Percentiles rank a stretch among this genome's conserved stretches.
These are phyloP conservation scores for Heliocidaris erythrogramma DNA, from an alignment of 35 echinoderm and acorn worm species.

Conservation along the genomic window DNA sequence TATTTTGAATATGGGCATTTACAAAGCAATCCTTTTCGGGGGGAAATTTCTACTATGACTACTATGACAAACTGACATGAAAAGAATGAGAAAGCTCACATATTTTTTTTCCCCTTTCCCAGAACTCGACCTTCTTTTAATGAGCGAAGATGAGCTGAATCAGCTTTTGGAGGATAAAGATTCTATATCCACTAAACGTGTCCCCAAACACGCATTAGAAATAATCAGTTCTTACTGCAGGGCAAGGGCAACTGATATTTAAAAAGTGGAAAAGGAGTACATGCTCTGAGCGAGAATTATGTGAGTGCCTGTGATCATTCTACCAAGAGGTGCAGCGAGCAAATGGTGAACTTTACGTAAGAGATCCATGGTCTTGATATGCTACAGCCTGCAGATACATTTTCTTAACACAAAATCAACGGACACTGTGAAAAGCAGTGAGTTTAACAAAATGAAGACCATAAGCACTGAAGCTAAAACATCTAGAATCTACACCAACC, in stretches of 20 bases:
- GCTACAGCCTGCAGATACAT: slow-evolving; percentile 44
- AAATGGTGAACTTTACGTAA: slow-evolving; percentile 38
- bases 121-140: neutral
- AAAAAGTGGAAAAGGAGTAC: neutral
- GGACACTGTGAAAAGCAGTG: neutral
- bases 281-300: neutral
- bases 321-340: slow-evolving; percentile 13
- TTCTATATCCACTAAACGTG: slow-evolving; percentile 13
- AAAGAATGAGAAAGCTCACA: too few species aligned
- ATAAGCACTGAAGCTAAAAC: slow-evolving; percentile 49
- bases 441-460: slow-evolving; percentile 60
- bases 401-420: neutral
- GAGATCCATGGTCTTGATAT: slow-evolving; percentile 22
- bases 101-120: too few species aligned
- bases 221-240: slow-evolving; percentile 4
- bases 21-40: too few species aligned
- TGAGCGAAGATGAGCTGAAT: neutral
- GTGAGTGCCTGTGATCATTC: neutral
- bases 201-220: neutral
- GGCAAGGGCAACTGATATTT: neutral
- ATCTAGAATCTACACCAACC: slow-evolving; percentile 63
- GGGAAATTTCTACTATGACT: too few species aligned
- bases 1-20: too few species aligned
- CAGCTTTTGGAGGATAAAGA: slow-evolving; percentile 15
- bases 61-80: too few species aligned